phyloP scores from a whole-genome alignment of 2,113 vertebrate genomes.

The Motacilla alba region DNA sequence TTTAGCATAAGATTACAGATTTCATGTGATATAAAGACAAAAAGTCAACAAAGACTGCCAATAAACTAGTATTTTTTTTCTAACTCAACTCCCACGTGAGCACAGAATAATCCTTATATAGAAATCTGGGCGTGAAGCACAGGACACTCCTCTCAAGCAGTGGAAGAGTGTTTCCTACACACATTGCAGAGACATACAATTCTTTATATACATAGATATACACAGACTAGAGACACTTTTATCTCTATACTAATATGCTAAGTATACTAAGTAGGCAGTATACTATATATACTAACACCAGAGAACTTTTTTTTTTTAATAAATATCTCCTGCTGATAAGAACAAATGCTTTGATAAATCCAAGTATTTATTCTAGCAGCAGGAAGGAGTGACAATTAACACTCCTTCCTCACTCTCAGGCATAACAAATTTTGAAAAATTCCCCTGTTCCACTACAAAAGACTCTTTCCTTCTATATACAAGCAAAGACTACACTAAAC shows the following conservation, averaged over 20 bases:
- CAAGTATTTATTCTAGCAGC: slow-evolving; percentile 21
- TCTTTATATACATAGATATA: background rate
- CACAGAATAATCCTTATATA: background rate
- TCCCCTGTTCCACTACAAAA: background rate
- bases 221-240: background rate
- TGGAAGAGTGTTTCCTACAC: background rate
- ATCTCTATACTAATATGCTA: background rate
- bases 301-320: background rate
- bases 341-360: slow-evolving; percentile 5
- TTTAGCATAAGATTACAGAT: background rate
- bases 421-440: background rate
- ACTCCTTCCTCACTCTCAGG: background rate
- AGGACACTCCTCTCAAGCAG: background rate
- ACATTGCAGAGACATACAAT: background rate
- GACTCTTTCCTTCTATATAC: background rate
- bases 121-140: background rate
- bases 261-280: background rate
- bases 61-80: background rate
- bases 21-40: background rate
- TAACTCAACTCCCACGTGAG: background rate
- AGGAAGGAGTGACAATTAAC: background rate
- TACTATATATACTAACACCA: background rate
- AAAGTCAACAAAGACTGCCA: background rate
- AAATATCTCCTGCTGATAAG: slow-evolving; percentile 10
- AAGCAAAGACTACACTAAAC: background rate